These are phyloP conservation scores for Chionodraco myersi DNA, from an alignment of 2,113 vertebrate species.

Conservation along the genomic window DNA sequence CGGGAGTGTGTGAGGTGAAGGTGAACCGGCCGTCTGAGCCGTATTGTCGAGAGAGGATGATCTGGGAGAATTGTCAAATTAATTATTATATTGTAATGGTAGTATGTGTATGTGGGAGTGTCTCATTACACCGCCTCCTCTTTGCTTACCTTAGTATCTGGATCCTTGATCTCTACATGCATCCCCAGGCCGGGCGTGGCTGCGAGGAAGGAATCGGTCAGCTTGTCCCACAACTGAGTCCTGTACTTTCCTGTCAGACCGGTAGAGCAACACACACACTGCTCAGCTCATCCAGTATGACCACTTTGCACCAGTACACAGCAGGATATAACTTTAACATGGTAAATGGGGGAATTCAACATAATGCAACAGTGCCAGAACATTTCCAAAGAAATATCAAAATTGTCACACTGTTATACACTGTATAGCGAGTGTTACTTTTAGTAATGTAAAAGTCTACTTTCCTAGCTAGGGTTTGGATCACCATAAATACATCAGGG, in stretches of 20 bases:
- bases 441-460: too few relatives aligned
- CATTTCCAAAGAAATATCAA: not conserved
- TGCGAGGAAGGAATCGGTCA: slow-evolving; percentile 87
- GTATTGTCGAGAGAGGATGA: slow-evolving; percentile 93
- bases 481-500: not conserved
- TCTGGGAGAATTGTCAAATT: slow-evolving; percentile 70
- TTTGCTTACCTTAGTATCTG: slow-evolving; percentile 88
- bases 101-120: not conserved
- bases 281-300: not conserved
- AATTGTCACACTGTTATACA: not conserved
- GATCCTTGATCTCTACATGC: slow-evolving; percentile 96
- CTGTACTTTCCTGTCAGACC: slow-evolving; percentile 88
- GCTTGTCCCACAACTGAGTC: slow-evolving; percentile 95
- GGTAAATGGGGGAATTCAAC: not conserved
- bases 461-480: too few relatives aligned
- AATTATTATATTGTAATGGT: not conserved
- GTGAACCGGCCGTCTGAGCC: slow-evolving; percentile 95
- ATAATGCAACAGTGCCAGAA: too few relatives aligned
- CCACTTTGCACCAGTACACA: not conserved
- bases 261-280: not conserved
- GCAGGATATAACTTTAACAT: too few relatives aligned
- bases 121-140: not conserved
- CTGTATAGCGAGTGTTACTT: too few relatives aligned
- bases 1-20: slow-evolving; percentile 95
- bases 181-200: slow-evolving; percentile 94